These are phyloP conservation scores for Hipposideros larvatus DNA, from an alignment of 2,797 vertebrate species.

Conservation along the genomic window DNA sequence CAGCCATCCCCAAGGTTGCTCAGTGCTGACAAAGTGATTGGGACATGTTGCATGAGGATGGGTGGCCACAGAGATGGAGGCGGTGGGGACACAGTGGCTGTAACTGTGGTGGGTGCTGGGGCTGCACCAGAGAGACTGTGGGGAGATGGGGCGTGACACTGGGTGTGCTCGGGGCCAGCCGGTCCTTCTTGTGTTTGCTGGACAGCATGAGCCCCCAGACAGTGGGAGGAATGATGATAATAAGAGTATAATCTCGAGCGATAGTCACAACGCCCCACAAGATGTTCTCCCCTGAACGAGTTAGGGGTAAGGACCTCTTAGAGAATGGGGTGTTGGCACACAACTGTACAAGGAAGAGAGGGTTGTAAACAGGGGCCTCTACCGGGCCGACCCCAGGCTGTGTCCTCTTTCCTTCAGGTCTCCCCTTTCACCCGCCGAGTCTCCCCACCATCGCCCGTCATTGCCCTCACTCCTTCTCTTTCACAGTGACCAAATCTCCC, in stretches of 20 bases:
- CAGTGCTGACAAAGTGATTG: slow-evolving; percentile 56
- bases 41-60: slow-evolving; percentile 65
- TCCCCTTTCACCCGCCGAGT: slow-evolving; percentile 11
- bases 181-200: slow-evolving; percentile 70
- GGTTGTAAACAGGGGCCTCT: slow-evolving; percentile 73
- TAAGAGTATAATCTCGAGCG: not conserved
- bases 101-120: not conserved
- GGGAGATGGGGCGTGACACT: slow-evolving; percentile 68
- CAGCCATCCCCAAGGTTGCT: slow-evolving; percentile 56
- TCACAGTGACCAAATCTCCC: slow-evolving; percentile 81
- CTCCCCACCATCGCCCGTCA: slow-evolving; percentile 38
- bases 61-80: slow-evolving; percentile 50
- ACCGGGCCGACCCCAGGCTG: not conserved
- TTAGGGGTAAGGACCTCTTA: slow-evolving; percentile 71
- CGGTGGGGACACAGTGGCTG: not conserved
- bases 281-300: slow-evolving; percentile 59
- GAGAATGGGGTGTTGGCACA: slow-evolving; percentile 41
- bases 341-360: slow-evolving; percentile 81
- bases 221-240: not conserved
- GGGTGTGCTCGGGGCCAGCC: slow-evolving; percentile 44
- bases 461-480: slow-evolving; percentile 77
- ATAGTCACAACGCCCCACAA: not conserved
- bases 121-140: slow-evolving; percentile 54
- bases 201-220: slow-evolving; percentile 65
- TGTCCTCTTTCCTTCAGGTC: not conserved